Base-by-base conservation (phyloP, 2,797 vertebrate species). In the Mustela erminea region DNA sequence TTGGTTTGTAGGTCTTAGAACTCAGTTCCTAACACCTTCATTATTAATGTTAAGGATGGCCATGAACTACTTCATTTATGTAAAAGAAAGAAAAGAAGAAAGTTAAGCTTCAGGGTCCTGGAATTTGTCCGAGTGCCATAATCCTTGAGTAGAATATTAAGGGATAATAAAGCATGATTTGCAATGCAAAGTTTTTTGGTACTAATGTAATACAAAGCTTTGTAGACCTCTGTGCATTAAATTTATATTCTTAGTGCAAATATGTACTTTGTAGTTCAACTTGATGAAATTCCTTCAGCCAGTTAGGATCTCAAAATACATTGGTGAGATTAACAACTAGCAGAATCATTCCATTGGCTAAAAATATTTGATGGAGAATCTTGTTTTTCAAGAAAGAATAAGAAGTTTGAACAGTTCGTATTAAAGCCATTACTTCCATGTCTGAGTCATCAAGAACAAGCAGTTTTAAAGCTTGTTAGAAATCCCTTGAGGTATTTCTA, bases 331-430 rank as follows among this genome's bases (percentile, higher is more conserved):
- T 87, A 83, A 32, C 41, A 93, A 56, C 23, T 78, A 64, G 62
- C 83, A 93, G 87, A 87, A 52, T 89, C 77, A 90, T 93, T 93
- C 78, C 68, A 90, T 12, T 54, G 41, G 62, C 84, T 92, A 64
- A 94, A 90, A 93, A 70, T 70, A 3, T 5, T 9, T 85, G 78
- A 41, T 87, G 84, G 82, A 89, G 74, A 88, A 90, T 90, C 81
- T 90, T 87, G n/a, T 75, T 81, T 95, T 93, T 93, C 84, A 78
- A 95, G 91, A 97, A 87, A 86, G 75, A 64, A 87, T 70, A 60
- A 96, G 93, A 93, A 90, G 56, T 93, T 92, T 86, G 43, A 97
- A 68, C 46, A 94, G 90, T 85, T 97, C 23, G 98, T 96, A 86
- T 80, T 43, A 96, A 88, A 97, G 92, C 72, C 87, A 85, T 90